phyloP scores from a whole-genome alignment of 2,888 invertebrate genomes.

The Amiota minor region DNA sequence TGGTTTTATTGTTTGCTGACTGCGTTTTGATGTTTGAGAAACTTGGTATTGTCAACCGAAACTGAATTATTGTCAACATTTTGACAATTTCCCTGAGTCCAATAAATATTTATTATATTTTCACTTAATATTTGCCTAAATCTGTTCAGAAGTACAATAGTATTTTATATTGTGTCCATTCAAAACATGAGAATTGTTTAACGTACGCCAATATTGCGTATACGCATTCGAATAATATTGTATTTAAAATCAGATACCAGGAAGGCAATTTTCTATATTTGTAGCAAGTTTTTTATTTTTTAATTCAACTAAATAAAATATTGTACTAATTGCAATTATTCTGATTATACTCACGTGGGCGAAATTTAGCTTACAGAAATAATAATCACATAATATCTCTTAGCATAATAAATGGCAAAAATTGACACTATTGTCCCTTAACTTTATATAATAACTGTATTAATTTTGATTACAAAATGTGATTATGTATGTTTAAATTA shows the following conservation, averaged over 20 bases:
- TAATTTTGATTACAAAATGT: too few species aligned
- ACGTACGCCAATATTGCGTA: neutral
- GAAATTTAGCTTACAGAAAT: too few species aligned
- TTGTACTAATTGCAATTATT: neutral
- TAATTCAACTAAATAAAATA: neutral
- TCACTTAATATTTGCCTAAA: constrained; percentile 52
- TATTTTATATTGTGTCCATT: too few species aligned
- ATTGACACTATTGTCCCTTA: too few species aligned
- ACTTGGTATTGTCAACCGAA: constrained; percentile 39
- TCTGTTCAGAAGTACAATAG: neutral
- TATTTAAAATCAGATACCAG: neutral
- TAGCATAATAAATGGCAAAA: neutral
- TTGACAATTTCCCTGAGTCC: constrained; percentile 50
- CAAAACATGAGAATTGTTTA: neutral
- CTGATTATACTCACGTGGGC: too few species aligned
- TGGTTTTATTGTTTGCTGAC: neutral
- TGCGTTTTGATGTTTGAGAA: constrained; percentile 9
- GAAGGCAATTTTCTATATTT: neutral
- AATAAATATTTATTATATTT: constrained; percentile 61
- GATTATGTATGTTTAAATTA: too few species aligned
- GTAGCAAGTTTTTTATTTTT: neutral
- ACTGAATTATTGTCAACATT: constrained; percentile 52
- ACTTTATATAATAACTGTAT: too few species aligned
- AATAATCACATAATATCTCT: too few species aligned
- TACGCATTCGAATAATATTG: neutral